These are phyloP conservation scores for Anthoptus insignis DNA, from an alignment of 2,888 invertebrate genomes.

Conservation along the genomic window DNA sequence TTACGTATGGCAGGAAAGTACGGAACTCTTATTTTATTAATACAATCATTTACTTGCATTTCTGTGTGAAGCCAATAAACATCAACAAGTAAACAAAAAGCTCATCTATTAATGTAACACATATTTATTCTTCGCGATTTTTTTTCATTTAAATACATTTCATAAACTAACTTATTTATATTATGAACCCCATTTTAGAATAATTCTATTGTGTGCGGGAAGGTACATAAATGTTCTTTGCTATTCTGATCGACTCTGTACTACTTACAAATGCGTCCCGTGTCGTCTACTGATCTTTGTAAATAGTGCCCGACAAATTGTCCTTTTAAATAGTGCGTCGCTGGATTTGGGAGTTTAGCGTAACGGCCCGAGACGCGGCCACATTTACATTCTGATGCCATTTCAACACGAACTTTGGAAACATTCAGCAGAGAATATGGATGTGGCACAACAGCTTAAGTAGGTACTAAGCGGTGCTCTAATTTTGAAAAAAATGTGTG, in stretches of 20 bases:
- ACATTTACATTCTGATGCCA: constrained; percentile 53
- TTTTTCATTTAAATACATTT: too few relatives aligned
- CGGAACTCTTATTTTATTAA: neutral
- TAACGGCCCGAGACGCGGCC: constrained; percentile 52
- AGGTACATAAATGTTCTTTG: neutral
- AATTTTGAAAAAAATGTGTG: too few relatives aligned
- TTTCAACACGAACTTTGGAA: neutral
- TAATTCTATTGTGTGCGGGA: neutral
- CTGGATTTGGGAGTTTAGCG: constrained; percentile 53
- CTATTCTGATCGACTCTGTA: neutral
- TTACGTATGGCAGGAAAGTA: too few relatives aligned
- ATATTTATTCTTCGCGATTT: too few relatives aligned
- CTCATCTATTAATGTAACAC: too few relatives aligned
- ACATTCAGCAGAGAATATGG: neutral
- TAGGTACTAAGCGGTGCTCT: too few relatives aligned
- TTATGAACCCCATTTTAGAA: neutral
- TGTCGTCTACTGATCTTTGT: constrained; percentile 25
- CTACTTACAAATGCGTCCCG: constrained; percentile 22
- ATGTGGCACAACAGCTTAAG: neutral
- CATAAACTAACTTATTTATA: too few relatives aligned
- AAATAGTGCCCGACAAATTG: constrained; percentile 68
- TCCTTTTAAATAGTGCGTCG: constrained; percentile 47
- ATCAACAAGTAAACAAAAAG: too few relatives aligned
- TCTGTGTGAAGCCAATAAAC: too few relatives aligned
- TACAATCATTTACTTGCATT: neutral